Base-by-base conservation (phyloP, 2,888 invertebrate genomes). In the Lithophane leautieri region DNA sequence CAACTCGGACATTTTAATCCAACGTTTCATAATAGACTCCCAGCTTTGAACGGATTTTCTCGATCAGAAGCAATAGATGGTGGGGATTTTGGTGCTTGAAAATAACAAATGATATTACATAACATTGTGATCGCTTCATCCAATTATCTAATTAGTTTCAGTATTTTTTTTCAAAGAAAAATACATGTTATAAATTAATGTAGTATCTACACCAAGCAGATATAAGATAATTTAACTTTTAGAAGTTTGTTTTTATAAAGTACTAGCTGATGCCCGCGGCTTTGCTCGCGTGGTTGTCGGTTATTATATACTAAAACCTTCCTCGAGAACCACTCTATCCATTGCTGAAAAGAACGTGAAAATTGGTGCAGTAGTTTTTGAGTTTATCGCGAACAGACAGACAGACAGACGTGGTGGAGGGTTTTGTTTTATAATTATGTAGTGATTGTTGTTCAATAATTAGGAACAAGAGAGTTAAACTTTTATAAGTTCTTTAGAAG, bases 91-190 rank as follows among this genome's bases (percentile, higher is more conserved):
- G n/a, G 34, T 72, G 69, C 28, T 72, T 72, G 52, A 69, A 47
- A 52, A 56, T 52, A 63, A 60, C 56, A 54, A 76, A 77, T 47
- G 67, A 25, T 65, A 72, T 42, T 42, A 40, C 62, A 19, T 50
- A 34, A 56, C 11, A 56, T 82, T 82, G 68, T 78, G 50, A 69
- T 61, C 28, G 40, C n/a, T 72, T 82, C 4, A 81, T 82, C 78
- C 72, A 66, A 82, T 72, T 58, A 72, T 52, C 65, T 72, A 34
- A 54, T 61, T 68, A 72, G 28, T 19, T 52, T 71, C 25, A 50
- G 28, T 34, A n/a, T 16, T n/a, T 56, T 60, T 67, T 61, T 62
- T 3, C 28, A 28, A 28, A 28, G 28, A 28, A 1, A 28, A 1
- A 44, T 44, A 60, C 52, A 44, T 79, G 52, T 79, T 71, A 34